phyloP scores from a whole-genome alignment of 2,888 invertebrate genomes.

The Microplitis manilae region DNA sequence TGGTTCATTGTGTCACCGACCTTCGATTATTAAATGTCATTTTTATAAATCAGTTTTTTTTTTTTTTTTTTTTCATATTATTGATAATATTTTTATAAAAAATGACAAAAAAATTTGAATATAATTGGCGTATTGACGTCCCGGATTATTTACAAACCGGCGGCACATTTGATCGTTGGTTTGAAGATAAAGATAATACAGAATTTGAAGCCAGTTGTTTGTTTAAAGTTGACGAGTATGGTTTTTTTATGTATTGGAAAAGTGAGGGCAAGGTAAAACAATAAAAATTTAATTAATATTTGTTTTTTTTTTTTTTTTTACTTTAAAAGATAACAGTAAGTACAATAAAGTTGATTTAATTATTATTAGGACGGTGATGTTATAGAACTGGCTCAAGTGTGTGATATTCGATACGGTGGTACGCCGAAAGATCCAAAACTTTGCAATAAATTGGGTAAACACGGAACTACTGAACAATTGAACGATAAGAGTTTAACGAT shows the following conservation, averaged over 20 bases:
- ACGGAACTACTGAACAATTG: slow-evolving; percentile 71
- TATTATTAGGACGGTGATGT: slow-evolving; percentile 67
- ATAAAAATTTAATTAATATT: no score
- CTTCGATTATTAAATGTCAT: background rate
- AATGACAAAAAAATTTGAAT: slow-evolving; percentile 81
- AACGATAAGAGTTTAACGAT: slow-evolving; percentile 78
- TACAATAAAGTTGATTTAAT: slow-evolving; percentile 13
- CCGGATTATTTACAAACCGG: slow-evolving; percentile 76
- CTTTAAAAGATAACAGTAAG: slow-evolving; percentile 7
- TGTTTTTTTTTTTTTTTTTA: no score
- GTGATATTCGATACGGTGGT: slow-evolving; percentile 70
- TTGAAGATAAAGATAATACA: slow-evolving; percentile 77
- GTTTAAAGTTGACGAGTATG: slow-evolving; percentile 78
- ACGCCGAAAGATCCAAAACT: slow-evolving; percentile 73
- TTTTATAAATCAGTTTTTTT: background rate
- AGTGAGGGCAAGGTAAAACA: slow-evolving; percentile 73
- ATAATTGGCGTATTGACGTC: slow-evolving; percentile 78
- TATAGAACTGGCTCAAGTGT: slow-evolving; percentile 68
- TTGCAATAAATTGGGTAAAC: slow-evolving; percentile 72
- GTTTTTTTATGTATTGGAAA: slow-evolving; percentile 79
- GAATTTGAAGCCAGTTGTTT: slow-evolving; percentile 75
- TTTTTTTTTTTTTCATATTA: slow-evolving; percentile 2
- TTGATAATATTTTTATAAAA: slow-evolving; percentile 28
- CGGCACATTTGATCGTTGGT: slow-evolving; percentile 78
- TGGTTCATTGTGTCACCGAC: slow-evolving; percentile 6